Evolutionary conservation across 1,140 invertebrate species (phyloP).

Genomic region (Vanessa tameamea): DNA sequence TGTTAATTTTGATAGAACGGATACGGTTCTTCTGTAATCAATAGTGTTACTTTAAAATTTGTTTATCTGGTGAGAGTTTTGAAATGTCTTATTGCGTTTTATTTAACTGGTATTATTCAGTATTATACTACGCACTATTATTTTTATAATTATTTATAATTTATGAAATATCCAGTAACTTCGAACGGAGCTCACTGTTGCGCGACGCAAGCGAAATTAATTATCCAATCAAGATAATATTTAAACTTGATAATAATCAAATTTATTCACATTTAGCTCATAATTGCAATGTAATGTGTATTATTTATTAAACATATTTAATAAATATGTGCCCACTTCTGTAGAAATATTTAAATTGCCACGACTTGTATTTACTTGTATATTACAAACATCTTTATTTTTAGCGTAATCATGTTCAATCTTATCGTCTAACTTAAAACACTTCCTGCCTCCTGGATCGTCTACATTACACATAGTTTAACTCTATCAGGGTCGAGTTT

Average conservation of each 20-base stretch:
- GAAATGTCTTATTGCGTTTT: not conserved
- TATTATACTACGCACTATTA: not conserved
- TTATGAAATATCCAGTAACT: constrained; percentile 7
- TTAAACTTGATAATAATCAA: constrained; percentile 41
- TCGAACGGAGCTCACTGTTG: constrained; percentile 21
- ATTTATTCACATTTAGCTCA: constrained; percentile 34
- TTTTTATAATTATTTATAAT: constrained; percentile 8
- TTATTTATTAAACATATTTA: constrained; percentile 34
- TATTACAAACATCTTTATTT: not conserved
- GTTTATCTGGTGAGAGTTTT: not conserved
- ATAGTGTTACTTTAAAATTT: too few relatives aligned
- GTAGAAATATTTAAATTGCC: constrained; percentile 12
- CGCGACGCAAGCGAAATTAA: constrained; percentile 29
- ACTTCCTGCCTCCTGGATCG: too few relatives aligned
- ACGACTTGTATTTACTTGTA: not conserved
- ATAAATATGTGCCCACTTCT: constrained; percentile 22
- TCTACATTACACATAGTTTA: too few relatives aligned
- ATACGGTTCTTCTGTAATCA: too few relatives aligned
- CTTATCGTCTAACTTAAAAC: too few relatives aligned
- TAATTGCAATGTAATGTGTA: constrained; percentile 31
- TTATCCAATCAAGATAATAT: constrained; percentile 39
- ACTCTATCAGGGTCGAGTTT: too few relatives aligned
- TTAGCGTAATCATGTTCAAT: not conserved
- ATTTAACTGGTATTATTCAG: not conserved
- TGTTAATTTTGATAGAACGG: too few relatives aligned